Evolutionary conservation across 2,797 vertebrate species (phyloP).

Genomic region (Scyliorhinus canicula): DNA sequence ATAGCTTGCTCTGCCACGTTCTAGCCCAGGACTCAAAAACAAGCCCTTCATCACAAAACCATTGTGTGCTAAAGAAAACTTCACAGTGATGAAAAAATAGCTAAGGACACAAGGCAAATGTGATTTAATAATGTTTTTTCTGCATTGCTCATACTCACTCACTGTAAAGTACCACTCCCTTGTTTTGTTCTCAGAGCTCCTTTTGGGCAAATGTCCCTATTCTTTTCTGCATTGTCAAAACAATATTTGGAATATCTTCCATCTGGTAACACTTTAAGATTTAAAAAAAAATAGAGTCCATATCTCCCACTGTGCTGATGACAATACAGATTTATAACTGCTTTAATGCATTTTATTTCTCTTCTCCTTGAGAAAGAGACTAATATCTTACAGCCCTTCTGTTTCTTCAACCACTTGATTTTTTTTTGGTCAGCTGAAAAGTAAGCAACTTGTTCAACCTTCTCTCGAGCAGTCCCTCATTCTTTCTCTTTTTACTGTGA

Average conservation of each 20-base stretch:
- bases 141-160: background rate
- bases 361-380: background rate
- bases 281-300: background rate
- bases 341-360: background rate
- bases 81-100: background rate
- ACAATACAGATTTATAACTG: background rate
- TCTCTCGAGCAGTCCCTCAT: background rate
- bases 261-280: background rate
- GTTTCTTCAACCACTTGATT: background rate
- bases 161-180: slow-evolving; percentile 14
- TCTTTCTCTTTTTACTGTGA: background rate
- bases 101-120: background rate
- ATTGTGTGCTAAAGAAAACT: background rate
- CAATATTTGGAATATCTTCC: background rate
- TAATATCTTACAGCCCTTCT: background rate
- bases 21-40: background rate
- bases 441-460: background rate
- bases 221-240: background rate
- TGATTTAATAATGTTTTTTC: background rate
- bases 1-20: background rate
- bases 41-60: background rate
- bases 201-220: background rate
- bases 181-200: background rate
- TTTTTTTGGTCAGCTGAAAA: background rate
- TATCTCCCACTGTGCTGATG: background rate